Conservation (phyloP, 2,888 invertebrate genomes). For the Tipula helvola region DNA sequence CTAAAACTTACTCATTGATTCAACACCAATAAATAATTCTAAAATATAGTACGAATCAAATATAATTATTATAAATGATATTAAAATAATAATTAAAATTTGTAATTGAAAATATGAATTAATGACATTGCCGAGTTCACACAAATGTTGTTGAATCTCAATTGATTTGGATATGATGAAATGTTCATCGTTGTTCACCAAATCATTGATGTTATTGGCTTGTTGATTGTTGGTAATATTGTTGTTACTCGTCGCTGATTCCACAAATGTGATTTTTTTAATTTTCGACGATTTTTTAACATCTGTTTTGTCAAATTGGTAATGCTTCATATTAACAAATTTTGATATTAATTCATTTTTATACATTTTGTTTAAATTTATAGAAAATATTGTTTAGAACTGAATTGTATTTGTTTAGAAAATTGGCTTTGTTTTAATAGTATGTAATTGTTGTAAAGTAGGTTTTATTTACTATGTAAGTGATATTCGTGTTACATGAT, state of each 20-base stretch:
- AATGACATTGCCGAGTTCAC: neutral
- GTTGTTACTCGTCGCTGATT: neutral
- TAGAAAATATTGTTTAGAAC: neutral
- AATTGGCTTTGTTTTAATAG: neutral
- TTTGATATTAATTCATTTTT: neutral
- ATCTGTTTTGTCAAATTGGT: neutral
- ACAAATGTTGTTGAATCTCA: conserved; percentile 8
- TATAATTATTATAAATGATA: neutral
- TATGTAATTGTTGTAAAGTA: neutral
- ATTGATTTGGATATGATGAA: neutral
- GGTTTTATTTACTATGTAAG: neutral
- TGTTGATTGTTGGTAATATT: neutral
- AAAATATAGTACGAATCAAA: conserved; percentile 5
- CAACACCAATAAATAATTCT: conserved; percentile 5
- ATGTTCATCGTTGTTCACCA: neutral
- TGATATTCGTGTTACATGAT: neutral
- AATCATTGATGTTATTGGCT: neutral
- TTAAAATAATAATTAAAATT: neutral
- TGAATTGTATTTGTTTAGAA: neutral
- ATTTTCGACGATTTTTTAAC: neutral
- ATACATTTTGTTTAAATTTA: neutral
- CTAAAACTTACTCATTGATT: neutral
- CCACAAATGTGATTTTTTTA: neutral
- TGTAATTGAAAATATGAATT: conserved; percentile 8
- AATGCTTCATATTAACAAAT: neutral